Conservation (phyloP, 2,113 vertebrate genomes). For the Conger conger region DNA sequence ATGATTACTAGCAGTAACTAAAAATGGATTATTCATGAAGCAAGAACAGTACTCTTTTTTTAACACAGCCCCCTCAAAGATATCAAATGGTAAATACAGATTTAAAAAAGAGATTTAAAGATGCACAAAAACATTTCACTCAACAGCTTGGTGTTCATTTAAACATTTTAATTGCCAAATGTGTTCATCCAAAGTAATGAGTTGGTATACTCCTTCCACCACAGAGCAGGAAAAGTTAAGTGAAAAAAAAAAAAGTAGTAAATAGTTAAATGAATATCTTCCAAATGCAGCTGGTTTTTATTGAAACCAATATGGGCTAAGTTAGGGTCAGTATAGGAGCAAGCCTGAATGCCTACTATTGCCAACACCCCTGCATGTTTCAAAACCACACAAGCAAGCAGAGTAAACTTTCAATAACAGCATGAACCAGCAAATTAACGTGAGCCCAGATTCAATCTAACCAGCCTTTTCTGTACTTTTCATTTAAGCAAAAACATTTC, state of each 20-base stretch:
- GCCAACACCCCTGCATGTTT: constrained; percentile 4
- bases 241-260: constrained; percentile 4
- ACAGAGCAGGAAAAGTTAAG: constrained; percentile 23
- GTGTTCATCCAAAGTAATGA: constrained; percentile 13
- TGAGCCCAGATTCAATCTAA: background rate
- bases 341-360: background rate
- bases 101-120: background rate
- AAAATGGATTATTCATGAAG: background rate
- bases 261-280: background rate
- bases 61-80: background rate
- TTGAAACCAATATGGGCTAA: background rate
- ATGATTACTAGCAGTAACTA: too few species aligned
- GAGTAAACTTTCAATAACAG: background rate
- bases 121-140: background rate
- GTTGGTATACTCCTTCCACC: constrained; percentile 23
- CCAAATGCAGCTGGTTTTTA: background rate
- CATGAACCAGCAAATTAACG: background rate
- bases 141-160: background rate
- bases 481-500: background rate
- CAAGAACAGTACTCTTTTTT: background rate
- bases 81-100: background rate
- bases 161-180: constrained; percentile 20
- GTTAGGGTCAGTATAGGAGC: background rate
- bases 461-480: background rate
- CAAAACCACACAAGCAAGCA: constrained; percentile 11